Evolutionary conservation across 2,113 vertebrate species (phyloP).

Genomic region (Sphyrna mokarran): DNA sequence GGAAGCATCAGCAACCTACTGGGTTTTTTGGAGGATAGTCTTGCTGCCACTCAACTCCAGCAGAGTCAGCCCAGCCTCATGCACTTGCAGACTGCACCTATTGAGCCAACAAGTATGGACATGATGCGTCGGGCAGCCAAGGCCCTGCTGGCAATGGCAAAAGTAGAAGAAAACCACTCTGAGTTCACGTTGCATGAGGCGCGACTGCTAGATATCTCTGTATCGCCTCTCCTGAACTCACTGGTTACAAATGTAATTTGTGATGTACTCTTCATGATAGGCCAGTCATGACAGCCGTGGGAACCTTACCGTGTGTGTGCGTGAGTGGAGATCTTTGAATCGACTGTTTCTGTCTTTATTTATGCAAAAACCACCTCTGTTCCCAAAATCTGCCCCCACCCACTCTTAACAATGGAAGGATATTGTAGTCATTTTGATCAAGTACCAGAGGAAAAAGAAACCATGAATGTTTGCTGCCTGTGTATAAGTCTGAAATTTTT

Average conservation of each 20-base stretch:
- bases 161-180: constrained; percentile 96
- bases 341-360: constrained; percentile 88
- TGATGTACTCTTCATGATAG: constrained; percentile 99
- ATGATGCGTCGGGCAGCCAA: constrained; percentile 98
- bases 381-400: constrained; percentile 85
- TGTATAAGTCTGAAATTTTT: constrained; percentile 78
- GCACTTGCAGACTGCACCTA: constrained; percentile 89
- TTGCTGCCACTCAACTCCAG: constrained; percentile 94
- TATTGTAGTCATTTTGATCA: constrained; percentile 46
- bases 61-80: constrained; percentile 89
- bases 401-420: constrained; percentile 73
- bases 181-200: constrained; percentile 99
- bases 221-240: constrained; percentile 97
- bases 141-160: constrained; percentile 91
- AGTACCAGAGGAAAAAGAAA: constrained; percentile 49
- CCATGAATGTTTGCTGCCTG: constrained; percentile 71
- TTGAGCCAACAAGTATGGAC: constrained; percentile 97
- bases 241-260: constrained; percentile 99
- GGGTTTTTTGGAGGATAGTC: constrained; percentile 95
- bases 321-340: constrained; percentile 86
- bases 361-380: constrained; percentile 98
- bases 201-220: constrained; percentile 96
- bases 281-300: constrained; percentile 99
- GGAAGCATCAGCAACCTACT: constrained; percentile 93
- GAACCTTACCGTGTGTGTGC: constrained; percentile 70